Evolutionary conservation across 2,113 vertebrate genomes (phyloP).

Genomic region (Dipodomys ordii): DNA sequence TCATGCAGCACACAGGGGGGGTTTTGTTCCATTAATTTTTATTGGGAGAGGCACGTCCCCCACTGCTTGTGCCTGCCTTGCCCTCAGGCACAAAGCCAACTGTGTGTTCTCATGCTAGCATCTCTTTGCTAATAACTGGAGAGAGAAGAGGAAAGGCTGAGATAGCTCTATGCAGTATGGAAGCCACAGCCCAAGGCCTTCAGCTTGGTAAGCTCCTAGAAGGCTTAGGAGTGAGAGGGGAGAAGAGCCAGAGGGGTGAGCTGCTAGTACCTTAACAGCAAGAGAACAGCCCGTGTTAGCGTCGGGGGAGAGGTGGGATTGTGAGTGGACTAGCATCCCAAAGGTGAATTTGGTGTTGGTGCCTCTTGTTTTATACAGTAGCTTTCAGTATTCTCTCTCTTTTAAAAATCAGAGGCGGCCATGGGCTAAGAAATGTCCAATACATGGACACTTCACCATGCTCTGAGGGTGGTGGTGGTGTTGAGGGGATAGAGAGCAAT

Average conservation of each 20-base stretch:
- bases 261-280: neutral
- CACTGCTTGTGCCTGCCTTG: constrained; percentile 50
- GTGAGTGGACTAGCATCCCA: neutral
- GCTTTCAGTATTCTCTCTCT: neutral
- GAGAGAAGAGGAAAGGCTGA: constrained; percentile 29
- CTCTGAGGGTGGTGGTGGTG: neutral
- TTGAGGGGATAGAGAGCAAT: neutral
- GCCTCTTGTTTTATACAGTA: neutral
- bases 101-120: neutral
- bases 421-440: neutral
- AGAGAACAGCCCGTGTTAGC: neutral
- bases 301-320: neutral
- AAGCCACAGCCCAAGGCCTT: neutral
- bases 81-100: constrained; percentile 52
- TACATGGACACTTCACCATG: neutral
- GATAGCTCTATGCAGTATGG: neutral
- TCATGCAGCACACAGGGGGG: constrained; percentile 34
- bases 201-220: neutral
- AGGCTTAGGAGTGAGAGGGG: neutral
- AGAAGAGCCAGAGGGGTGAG: neutral
- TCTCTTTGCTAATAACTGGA: neutral
- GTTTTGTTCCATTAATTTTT: constrained; percentile 81
- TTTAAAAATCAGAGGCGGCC: no score
- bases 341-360: neutral
- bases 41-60: constrained; percentile 64